Percentiles rank a stretch among this genome's conserved stretches.
Conservation (phyloP, 2,888 invertebrate genomes). For the Protophormia terraenovae region DNA sequence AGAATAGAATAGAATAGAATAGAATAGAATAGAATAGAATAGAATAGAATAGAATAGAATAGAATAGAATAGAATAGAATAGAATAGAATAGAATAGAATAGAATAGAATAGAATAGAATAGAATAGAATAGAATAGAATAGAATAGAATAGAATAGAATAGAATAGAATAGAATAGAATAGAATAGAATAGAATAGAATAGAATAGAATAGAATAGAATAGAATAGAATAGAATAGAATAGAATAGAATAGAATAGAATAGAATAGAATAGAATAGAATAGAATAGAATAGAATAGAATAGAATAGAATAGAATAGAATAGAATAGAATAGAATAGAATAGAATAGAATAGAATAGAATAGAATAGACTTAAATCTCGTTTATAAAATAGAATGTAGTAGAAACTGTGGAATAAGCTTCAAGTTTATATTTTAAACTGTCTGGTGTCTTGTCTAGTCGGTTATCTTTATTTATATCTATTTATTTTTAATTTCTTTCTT, state of each 20-base stretch:
- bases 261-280: not conserved
- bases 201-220: not conserved
- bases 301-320: not conserved
- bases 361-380: not conserved
- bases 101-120: slow-evolving; percentile 16
- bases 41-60: too few species aligned
- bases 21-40: too few species aligned
- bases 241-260: not conserved
- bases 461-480: too few species aligned
- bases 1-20: too few species aligned
- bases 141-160: slow-evolving; percentile 11
- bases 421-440: too few species aligned
- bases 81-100: slow-evolving; percentile 9
- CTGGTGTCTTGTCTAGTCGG: too few species aligned
- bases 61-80: too few species aligned
- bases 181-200: not conserved
- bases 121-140: slow-evolving; percentile 30
- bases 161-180: slow-evolving; percentile 1
- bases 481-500: too few species aligned
- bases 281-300: not conserved
- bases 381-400: not conserved
- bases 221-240: not conserved
- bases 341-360: not conserved
- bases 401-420: too few species aligned
- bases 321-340: not conserved